Base-by-base conservation (phyloP, 53 echinoderm and acorn worm species). In the Apostichopus leukothele region DNA sequence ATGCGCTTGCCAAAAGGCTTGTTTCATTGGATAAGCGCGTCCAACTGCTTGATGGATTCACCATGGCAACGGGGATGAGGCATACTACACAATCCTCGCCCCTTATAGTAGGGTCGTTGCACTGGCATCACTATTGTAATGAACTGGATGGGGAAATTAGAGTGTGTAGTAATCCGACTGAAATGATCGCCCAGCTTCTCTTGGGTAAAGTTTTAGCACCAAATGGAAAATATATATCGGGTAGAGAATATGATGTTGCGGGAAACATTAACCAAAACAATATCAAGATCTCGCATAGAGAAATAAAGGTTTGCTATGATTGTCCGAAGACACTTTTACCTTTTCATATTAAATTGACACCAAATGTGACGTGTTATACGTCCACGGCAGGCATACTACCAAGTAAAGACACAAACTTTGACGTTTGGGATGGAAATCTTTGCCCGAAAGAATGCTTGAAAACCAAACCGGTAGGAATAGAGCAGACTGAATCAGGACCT, bases 131-230 rank as follows among this genome's bases (percentile, higher is more conserved):
- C 53, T 83, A 13, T 14, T 83, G 83, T 57, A 18, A 83, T 22
- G 83, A 83, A 83, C 59, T 83, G 6, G 22, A 54, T 83, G 83
- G 83, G 53, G 57, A 21, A 54, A 83, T 83, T 53, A 53, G 55
- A 55, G 83, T 83, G n/a, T 83, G 83, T 59, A 52, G 83, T 6
- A 52, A 83, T 55, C 21, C 83, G 1, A 83, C 83, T 0, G 83
- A 83, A 19, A 57, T 83, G 83, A 20, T 83, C 2, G 83, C 83
- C 18, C 83, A 83, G 60, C 6, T 83, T 18, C 54, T 83, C 22
- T 19, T 83, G 5, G 83, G 83, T 12, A 54, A 59, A 23, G 54
- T 55, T 1, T 53, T 83, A 19, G 83, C 83, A 55, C 83, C 83
- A 55, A 52, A 59, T 6, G 83, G 83, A 52, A 83, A 83, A 19